These are phyloP conservation scores for Scomberomorus guttatus DNA, from an alignment of 2,797 vertebrate species.

Conservation along the genomic window DNA sequence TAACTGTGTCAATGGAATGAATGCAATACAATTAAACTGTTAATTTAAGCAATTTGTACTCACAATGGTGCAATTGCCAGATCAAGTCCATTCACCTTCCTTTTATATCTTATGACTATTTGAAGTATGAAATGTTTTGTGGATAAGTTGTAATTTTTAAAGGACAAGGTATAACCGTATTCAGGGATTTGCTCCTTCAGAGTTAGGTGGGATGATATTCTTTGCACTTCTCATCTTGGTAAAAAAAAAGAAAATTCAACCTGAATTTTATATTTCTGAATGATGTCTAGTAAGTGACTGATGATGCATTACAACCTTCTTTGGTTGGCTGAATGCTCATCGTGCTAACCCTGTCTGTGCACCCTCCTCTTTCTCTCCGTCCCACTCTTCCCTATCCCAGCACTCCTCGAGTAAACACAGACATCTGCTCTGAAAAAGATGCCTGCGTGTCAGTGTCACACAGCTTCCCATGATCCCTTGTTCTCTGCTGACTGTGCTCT, in stretches of 20 bases:
- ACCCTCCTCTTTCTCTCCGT: slow-evolving; percentile 57
- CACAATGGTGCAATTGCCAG: neutral
- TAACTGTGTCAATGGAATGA: slow-evolving; percentile 21
- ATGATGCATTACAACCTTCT: slow-evolving; percentile 90
- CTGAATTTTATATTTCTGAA: slow-evolving; percentile 70
- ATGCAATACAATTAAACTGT: neutral
- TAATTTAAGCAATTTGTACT: slow-evolving; percentile 7
- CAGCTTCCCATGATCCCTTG: slow-evolving; percentile 94
- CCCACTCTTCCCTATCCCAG: slow-evolving; percentile 67
- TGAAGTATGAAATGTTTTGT: slow-evolving; percentile 13
- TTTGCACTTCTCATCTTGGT: slow-evolving; percentile 19
- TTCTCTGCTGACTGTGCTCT: slow-evolving; percentile 99
- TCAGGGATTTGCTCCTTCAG: slow-evolving; percentile 1
- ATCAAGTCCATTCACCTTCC: neutral
- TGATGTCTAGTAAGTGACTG: slow-evolving; percentile 81
- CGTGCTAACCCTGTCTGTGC: slow-evolving; percentile 78
- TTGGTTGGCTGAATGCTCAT: slow-evolving; percentile 91
- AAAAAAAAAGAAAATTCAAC: slow-evolving; percentile 28
- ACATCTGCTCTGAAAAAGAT: slow-evolving; percentile 90
- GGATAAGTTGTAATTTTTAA: slow-evolving; percentile 20
- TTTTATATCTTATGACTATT: neutral
- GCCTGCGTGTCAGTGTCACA: slow-evolving; percentile 90
- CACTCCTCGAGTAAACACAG: slow-evolving; percentile 80
- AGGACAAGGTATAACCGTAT: slow-evolving; percentile 33
- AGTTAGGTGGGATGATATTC: slow-evolving; percentile 28